Evolutionary conservation across 2,113 vertebrate genomes (phyloP).

Genomic region (Hiodon tergisus): DNA sequence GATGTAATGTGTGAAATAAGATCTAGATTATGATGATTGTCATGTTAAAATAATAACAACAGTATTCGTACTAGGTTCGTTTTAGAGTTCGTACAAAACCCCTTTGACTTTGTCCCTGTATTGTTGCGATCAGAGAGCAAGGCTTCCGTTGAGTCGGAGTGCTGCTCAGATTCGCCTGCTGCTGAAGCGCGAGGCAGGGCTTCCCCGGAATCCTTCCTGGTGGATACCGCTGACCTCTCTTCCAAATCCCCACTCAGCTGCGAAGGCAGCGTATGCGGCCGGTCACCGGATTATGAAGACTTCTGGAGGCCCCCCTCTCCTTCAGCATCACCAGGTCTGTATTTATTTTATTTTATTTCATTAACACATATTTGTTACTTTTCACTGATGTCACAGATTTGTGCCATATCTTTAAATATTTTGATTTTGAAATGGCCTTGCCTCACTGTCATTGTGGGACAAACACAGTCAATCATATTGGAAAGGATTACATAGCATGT

Average conservation of each 20-base stretch:
- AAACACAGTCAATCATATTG: too few species aligned
- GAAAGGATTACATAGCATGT: too few species aligned
- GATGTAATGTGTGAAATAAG: background rate
- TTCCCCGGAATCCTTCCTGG: conserved; percentile 66
- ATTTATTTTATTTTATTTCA: conserved; percentile 30
- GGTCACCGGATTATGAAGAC: conserved; percentile 78
- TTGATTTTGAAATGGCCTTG: too few species aligned
- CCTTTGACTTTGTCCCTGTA: background rate
- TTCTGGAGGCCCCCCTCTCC: conserved; percentile 94
- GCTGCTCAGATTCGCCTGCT: conserved; percentile 31
- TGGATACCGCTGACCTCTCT: conserved; percentile 62
- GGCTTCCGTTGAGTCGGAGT: conserved; percentile 44
- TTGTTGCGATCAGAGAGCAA: conserved; percentile 37
- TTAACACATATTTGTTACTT: too few species aligned
- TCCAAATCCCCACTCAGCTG: conserved; percentile 79
- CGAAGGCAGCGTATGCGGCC: conserved; percentile 68
- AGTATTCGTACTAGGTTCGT: background rate
- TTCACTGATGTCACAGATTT: too few species aligned
- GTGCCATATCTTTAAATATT: too few species aligned
- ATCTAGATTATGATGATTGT: background rate
- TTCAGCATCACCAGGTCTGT: conserved; percentile 84
- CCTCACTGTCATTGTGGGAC: too few species aligned
- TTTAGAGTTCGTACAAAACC: background rate
- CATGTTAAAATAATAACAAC: background rate
- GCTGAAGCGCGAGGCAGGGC: conserved; percentile 52